Evolutionary conservation across 2,797 vertebrate genomes (phyloP).

Genomic region (Bryconaethiops microstoma): DNA sequence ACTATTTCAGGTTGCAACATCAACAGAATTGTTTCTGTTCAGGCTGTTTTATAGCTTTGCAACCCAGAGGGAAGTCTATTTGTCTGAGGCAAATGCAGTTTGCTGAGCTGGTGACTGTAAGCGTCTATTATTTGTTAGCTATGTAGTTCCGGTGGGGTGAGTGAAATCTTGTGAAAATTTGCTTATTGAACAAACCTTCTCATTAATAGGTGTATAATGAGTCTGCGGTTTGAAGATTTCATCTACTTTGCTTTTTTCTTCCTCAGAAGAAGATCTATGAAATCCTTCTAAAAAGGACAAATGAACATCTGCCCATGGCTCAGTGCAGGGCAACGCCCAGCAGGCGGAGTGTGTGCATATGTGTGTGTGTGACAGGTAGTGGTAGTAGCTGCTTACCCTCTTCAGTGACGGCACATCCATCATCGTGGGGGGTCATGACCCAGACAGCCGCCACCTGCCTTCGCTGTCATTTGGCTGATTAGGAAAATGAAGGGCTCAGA

Average conservation of each 20-base stretch:
- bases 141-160: neutral
- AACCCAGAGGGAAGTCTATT: neutral
- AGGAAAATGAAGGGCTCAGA: conserved; percentile 64
- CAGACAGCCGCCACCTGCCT: conserved; percentile 68
- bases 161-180: neutral
- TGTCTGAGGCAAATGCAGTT: neutral
- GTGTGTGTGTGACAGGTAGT: conserved; percentile 37
- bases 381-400: conserved; percentile 38
- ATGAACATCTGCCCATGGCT: conserved; percentile 19
- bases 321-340: conserved; percentile 28
- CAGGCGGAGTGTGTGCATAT: conserved; percentile 36
- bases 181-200: neutral
- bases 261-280: neutral
- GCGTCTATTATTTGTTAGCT: neutral
- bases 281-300: conserved; percentile 19
- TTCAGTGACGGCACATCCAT: conserved; percentile 70
- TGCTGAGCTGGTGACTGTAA: no score
- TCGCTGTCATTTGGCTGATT: conserved; percentile 65
- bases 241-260: neutral
- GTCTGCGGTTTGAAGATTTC: neutral
- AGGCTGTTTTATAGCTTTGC: no score
- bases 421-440: conserved; percentile 68
- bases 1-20: no score
- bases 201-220: neutral
- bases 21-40: no score